phyloP scores from a whole-genome alignment of 1,140 invertebrate genomes.

The Coptotermes formosanus region DNA sequence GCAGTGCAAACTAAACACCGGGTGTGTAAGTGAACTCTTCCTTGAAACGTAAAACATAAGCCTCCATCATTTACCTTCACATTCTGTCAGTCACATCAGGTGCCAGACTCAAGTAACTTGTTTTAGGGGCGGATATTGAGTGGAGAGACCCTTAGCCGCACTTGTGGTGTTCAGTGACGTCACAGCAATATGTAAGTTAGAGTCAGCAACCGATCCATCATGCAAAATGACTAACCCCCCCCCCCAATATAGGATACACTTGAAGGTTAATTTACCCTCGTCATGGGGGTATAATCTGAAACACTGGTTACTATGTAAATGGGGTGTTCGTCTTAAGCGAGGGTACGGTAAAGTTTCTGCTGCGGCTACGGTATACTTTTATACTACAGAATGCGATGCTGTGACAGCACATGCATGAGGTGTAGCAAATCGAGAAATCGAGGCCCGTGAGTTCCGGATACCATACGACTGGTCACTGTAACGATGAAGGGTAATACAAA shows the following conservation, averaged over 20 bases:
- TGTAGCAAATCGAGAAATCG: too few relatives aligned
- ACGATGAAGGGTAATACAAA: too few relatives aligned
- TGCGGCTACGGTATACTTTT: neutral
- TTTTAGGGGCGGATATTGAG: slow-evolving; percentile 10
- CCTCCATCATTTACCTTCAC: neutral
- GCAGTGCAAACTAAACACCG: neutral
- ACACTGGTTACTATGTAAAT: slow-evolving; percentile 16
- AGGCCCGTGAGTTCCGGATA: too few relatives aligned
- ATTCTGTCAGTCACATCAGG: neutral
- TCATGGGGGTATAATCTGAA: neutral
- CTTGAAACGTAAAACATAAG: neutral
- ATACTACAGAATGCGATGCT: neutral
- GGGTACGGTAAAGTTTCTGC: neutral
- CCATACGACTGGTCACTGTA: too few relatives aligned
- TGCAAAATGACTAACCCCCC: slow-evolving; percentile 11
- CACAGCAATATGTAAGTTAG: slow-evolving; percentile 5
- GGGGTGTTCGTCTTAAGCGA: slow-evolving; percentile 1
- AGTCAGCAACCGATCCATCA: slow-evolving; percentile 17
- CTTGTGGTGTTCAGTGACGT: slow-evolving; percentile 8
- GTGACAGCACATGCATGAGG: neutral
- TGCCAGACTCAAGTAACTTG: slow-evolving; percentile 5
- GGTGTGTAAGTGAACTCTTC: neutral
- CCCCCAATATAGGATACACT: neutral
- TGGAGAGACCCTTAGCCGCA: neutral
- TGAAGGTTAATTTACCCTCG: slow-evolving; percentile 15